phyloP scores from a whole-genome alignment of 2,888 invertebrate species.

The Omphaloscelis lunosa region DNA sequence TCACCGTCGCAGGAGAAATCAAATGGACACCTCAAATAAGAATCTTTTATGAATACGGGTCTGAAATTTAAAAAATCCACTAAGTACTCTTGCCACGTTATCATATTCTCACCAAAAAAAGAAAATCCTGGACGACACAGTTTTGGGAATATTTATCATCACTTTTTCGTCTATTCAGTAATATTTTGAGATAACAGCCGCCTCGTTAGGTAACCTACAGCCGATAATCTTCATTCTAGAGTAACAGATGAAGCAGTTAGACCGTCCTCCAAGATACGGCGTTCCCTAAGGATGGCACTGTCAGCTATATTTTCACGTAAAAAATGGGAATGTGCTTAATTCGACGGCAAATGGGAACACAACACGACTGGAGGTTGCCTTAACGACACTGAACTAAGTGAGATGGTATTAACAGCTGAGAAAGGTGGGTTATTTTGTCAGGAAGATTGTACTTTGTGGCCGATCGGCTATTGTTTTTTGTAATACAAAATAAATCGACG shows the following conservation, averaged over 20 bases:
- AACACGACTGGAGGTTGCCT: conserved; percentile 54
- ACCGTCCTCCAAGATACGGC: conserved; percentile 60
- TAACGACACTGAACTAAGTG: conserved; percentile 37
- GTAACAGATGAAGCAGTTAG: conserved; percentile 62
- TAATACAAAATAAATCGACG: background rate
- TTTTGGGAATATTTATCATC: conserved; percentile 22
- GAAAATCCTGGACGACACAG: background rate
- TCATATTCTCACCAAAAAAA: background rate
- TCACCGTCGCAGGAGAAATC: background rate
- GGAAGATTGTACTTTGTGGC: background rate
- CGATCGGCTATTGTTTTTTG: background rate
- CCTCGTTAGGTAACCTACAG: conserved; percentile 40
- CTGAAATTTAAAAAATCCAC: background rate
- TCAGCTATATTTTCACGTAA: conserved; percentile 62
- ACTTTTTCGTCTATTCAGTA: conserved; percentile 23
- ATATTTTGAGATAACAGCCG: conserved; percentile 24
- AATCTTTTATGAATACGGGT: background rate
- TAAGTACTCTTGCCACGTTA: background rate
- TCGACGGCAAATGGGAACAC: conserved; percentile 64
- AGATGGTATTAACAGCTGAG: conserved; percentile 13
- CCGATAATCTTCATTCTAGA: conserved; percentile 59
- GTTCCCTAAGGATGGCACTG: conserved; percentile 60
- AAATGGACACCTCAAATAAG: background rate
- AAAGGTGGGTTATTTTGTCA: background rate
- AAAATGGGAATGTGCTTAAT: conserved; percentile 66